These are phyloP conservation scores for Leptopterna dolabrata DNA, from an alignment of 2,888 invertebrate genomes.

Conservation along the genomic window DNA sequence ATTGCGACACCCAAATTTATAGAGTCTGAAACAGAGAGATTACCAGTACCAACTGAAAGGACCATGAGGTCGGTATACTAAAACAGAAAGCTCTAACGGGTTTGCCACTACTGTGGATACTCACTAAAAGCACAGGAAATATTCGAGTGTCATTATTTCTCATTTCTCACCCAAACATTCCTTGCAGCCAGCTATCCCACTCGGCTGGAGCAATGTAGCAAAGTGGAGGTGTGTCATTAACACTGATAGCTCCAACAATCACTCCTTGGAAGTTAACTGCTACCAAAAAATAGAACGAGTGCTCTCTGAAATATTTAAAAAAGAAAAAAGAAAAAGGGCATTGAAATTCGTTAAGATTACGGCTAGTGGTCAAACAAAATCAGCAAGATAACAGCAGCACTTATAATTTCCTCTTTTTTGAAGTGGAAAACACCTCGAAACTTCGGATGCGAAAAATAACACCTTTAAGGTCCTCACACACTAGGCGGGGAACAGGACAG, in stretches of 20 bases:
- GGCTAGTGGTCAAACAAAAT: not conserved
- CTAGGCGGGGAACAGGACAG: no score
- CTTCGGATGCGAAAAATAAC: no score
- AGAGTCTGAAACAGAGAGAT: not conserved
- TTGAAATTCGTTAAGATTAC: not conserved
- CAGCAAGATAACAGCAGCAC: no score
- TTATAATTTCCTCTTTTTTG: no score
- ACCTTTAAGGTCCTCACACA: no score
- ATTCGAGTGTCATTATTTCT: no score
- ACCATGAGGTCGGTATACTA: no score
- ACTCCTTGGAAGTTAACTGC: constrained; percentile 32
- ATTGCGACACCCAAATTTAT: constrained; percentile 15
- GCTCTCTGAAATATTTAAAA: constrained; percentile 20
- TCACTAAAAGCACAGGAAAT: not conserved
- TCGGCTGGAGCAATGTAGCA: constrained; percentile 4
- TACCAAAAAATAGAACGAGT: constrained; percentile 19
- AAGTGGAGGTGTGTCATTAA: constrained; percentile 33
- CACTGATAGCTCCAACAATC: constrained; percentile 43
- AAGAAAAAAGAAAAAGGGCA: not conserved
- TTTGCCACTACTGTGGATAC: no score
- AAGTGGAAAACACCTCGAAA: no score
- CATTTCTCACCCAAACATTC: constrained; percentile 3
- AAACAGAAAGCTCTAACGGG: no score
- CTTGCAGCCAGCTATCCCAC: constrained; percentile 43
- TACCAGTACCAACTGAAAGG: no score